Evolutionary conservation across 1,140 invertebrate genomes (phyloP).

Genomic region (Chlorops oryzae): DNA sequence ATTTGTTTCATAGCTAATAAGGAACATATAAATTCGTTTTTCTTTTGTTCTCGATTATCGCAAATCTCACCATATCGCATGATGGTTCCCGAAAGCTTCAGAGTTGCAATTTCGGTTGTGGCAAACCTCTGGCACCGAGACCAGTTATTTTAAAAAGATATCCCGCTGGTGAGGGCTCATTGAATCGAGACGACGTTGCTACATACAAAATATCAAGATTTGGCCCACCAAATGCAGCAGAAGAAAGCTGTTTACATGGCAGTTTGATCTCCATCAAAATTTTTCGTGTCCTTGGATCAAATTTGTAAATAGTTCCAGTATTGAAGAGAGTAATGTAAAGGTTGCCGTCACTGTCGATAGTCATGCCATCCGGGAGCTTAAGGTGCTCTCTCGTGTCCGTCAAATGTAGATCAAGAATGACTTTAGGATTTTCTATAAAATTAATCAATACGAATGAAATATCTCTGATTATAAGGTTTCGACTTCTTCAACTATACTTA

Average conservation of each 20-base stretch:
- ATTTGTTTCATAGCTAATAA: too few relatives aligned
- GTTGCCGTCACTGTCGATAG: slow-evolving; percentile 66
- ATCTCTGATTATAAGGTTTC: neutral
- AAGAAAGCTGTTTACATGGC: slow-evolving; percentile 68
- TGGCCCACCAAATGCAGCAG: slow-evolving; percentile 67
- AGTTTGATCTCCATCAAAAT: slow-evolving; percentile 40
- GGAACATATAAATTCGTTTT: too few relatives aligned
- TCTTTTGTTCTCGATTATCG: too few relatives aligned
- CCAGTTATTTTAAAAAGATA: slow-evolving; percentile 61
- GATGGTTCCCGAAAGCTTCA: too few relatives aligned
- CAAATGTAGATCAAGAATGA: slow-evolving; percentile 53
- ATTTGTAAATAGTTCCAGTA: slow-evolving; percentile 49
- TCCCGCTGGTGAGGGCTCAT: slow-evolving; percentile 57
- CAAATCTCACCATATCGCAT: too few relatives aligned
- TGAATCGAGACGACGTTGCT: slow-evolving; percentile 56
- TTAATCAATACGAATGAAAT: neutral
- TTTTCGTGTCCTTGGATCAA: slow-evolving; percentile 42
- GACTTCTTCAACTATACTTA: slow-evolving; percentile 7
- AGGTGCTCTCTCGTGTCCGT: slow-evolving; percentile 49
- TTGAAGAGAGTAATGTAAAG: slow-evolving; percentile 66
- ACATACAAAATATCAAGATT: slow-evolving; percentile 66
- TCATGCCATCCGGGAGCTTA: slow-evolving; percentile 64
- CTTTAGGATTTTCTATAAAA: slow-evolving; percentile 51
- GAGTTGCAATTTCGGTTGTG: slow-evolving; percentile 29
- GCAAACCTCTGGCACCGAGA: slow-evolving; percentile 53